Conservation (phyloP, 2,797 vertebrate genomes). For the Sternotherus odoratus region DNA sequence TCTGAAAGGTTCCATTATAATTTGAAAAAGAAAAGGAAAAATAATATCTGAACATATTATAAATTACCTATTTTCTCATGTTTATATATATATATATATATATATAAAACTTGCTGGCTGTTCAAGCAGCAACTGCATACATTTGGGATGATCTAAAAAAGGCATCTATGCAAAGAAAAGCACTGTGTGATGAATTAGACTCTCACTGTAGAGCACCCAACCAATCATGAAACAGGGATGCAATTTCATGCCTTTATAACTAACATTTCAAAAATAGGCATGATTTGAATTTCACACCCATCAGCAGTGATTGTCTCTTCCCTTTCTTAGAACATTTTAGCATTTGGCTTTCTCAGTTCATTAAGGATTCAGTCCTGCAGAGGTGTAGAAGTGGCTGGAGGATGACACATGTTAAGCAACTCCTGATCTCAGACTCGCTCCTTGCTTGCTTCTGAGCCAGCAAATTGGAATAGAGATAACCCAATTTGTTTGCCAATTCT, state of each 20-base stretch:
- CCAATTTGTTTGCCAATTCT: not conserved
- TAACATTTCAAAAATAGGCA: conserved; percentile 18
- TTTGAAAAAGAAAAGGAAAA: not conserved
- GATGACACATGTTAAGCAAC: not conserved
- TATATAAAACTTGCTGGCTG: not conserved
- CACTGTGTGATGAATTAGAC: conserved; percentile 16
- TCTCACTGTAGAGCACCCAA: not conserved
- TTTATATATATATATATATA: too few species aligned
- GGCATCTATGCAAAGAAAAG: conserved; percentile 31
- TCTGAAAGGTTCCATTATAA: not conserved
- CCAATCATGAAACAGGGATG: conserved; percentile 1
- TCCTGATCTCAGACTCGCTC: conserved; percentile 9
- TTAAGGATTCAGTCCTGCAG: conserved; percentile 11
- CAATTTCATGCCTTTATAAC: conserved; percentile 56
- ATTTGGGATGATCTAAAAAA: conserved; percentile 24
- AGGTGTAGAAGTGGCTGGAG: not conserved
- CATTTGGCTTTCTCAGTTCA: not conserved
- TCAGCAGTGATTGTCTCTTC: conserved; percentile 37
- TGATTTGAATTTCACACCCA: conserved; percentile 48
- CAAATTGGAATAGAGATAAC: not conserved
- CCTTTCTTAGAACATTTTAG: conserved; percentile 12
- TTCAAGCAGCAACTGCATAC: conserved; percentile 21
- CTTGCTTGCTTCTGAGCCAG: not conserved
- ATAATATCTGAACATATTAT: not conserved
- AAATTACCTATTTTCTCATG: conserved; percentile 37